Conservation (phyloP, 2,888 invertebrate genomes). For the Esperia sulphurella region DNA sequence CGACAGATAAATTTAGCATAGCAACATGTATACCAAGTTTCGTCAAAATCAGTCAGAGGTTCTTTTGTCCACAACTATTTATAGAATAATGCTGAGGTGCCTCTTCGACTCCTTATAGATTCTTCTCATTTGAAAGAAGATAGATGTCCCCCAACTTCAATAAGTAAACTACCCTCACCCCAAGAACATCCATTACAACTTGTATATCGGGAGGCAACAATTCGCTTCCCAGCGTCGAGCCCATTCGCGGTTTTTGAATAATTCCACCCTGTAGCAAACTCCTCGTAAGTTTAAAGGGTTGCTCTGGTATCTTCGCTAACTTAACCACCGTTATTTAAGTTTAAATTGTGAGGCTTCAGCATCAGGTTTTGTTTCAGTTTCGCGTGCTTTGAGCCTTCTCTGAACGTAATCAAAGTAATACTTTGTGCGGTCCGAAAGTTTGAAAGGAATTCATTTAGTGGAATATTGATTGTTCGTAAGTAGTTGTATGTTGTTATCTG, state of each 20-base stretch:
- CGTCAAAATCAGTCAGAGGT: too few relatives aligned
- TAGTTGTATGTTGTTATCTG: too few relatives aligned
- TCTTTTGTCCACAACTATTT: too few relatives aligned
- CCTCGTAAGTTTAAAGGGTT: constrained; percentile 6
- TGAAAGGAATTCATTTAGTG: not conserved
- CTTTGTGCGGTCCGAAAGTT: not conserved
- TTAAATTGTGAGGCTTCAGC: constrained; percentile 22
- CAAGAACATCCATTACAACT: not conserved
- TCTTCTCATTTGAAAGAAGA: not conserved
- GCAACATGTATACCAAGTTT: too few relatives aligned
- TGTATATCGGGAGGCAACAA: constrained; percentile 10
- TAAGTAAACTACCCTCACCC: not conserved
- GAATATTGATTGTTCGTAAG: too few relatives aligned
- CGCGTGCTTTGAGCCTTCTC: not conserved
- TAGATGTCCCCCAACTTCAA: not conserved
- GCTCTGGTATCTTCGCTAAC: constrained; percentile 18
- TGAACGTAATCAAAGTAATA: not conserved
- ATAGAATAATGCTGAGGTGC: too few relatives aligned
- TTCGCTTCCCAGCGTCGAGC: constrained; percentile 6
- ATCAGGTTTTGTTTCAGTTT: constrained; percentile 6
- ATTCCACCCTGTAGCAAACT: constrained; percentile 10
- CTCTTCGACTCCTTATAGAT: too few relatives aligned
- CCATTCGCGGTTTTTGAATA: constrained; percentile 13
- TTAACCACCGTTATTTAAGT: constrained; percentile 24
- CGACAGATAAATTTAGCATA: too few relatives aligned